Percentiles rank a stretch among this genome's conserved stretches.
Conservation (phyloP, 2,888 invertebrate genomes). For the Andrena marginata region DNA sequence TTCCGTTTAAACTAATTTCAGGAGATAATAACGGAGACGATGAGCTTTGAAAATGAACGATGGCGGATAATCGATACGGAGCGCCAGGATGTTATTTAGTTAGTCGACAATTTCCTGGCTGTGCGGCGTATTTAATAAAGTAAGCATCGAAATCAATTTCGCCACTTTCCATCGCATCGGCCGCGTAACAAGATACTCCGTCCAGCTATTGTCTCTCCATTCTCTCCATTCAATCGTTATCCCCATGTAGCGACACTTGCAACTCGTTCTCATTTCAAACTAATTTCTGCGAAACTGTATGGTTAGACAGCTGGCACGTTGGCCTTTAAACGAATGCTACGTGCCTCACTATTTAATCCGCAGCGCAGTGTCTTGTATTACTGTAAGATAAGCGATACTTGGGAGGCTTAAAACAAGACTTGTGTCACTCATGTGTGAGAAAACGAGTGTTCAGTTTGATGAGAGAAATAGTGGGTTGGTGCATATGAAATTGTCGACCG, state of each 20-base stretch:
- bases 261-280: constrained; percentile 24
- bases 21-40: constrained; percentile 55
- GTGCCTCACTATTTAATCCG: too few species aligned
- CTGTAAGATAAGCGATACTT: too few species aligned
- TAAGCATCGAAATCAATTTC: constrained; percentile 53
- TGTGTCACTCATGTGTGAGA: too few species aligned
- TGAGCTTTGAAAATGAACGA: constrained; percentile 54
- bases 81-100: constrained; percentile 44
- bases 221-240: constrained; percentile 35
- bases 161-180: constrained; percentile 20
- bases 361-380: too few species aligned
- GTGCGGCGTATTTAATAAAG: constrained; percentile 43
- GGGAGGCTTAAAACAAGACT: too few species aligned
- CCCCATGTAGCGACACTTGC: constrained; percentile 21
- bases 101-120: constrained; percentile 42
- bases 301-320: background rate
- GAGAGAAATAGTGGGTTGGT: too few species aligned
- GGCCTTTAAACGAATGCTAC: too few species aligned
- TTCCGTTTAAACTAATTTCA: constrained; percentile 59
- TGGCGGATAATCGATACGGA: constrained; percentile 58
- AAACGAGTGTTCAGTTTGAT: too few species aligned
- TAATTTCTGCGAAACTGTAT: constrained; percentile 30
- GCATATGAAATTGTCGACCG: too few species aligned
- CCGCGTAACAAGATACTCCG: constrained; percentile 38
- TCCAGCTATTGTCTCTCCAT: constrained; percentile 8